Evolutionary conservation across 2,888 invertebrate genomes (phyloP).

Genomic region (Agriopis aurantiaria): DNA sequence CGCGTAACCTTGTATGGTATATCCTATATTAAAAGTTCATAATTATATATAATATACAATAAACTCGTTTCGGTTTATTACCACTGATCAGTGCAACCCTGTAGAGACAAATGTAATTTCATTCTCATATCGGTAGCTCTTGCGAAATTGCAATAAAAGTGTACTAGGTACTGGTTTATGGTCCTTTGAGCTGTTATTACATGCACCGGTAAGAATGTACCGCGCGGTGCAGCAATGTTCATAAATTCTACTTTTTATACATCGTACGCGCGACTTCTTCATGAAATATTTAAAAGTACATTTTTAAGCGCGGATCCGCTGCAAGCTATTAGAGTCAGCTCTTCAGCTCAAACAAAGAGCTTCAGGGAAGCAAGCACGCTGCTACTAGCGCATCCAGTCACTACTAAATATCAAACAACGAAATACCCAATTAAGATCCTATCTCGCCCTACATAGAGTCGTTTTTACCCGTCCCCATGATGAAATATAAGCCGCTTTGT

Average conservation of each 20-base stretch:
- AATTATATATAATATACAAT: too few relatives aligned
- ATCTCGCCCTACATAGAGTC: conserved; percentile 72
- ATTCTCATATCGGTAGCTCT: conserved; percentile 32
- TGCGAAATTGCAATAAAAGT: conserved; percentile 39
- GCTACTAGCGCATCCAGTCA: conserved; percentile 69
- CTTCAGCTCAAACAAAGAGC: conserved; percentile 84
- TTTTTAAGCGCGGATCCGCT: conserved; percentile 82
- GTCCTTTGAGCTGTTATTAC: conserved; percentile 34
- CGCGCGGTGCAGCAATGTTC: conserved; percentile 46
- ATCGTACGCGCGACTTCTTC: conserved; percentile 65
- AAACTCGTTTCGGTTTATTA: not conserved
- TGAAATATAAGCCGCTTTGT: conserved; percentile 76
- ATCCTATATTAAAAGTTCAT: not conserved
- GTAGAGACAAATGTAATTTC: conserved; percentile 38
- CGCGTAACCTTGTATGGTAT: too few relatives aligned
- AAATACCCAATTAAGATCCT: conserved; percentile 78
- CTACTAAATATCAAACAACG: conserved; percentile 67
- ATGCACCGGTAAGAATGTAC: conserved; percentile 43
- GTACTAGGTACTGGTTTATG: conserved; percentile 32
- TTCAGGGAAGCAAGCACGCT: conserved; percentile 75
- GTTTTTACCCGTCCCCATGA: conserved; percentile 58
- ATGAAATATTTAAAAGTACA: conserved; percentile 84
- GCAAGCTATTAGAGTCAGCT: conserved; percentile 85
- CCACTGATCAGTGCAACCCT: not conserved
- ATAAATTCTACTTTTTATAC: conserved; percentile 63